phyloP scores from a whole-genome alignment of 2,888 invertebrate genomes.

The Ceramica pisi region DNA sequence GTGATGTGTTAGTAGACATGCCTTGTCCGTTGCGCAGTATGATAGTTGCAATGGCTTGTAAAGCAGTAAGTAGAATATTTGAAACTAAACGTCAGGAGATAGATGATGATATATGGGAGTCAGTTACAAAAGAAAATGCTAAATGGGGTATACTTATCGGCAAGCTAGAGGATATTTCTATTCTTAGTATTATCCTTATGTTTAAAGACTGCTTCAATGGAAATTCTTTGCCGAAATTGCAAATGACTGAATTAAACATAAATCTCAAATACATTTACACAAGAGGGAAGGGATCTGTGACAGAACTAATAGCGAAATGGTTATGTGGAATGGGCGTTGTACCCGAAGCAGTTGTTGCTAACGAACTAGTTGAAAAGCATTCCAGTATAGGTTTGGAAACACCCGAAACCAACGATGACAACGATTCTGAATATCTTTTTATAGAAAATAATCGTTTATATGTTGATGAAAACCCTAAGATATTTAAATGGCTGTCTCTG shows the following conservation, averaged over 20 bases:
- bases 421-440: conserved; percentile 77
- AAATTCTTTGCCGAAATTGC: conserved; percentile 88
- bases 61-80: conserved; percentile 92
- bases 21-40: conserved; percentile 94
- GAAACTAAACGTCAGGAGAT: conserved; percentile 84
- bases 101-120: conserved; percentile 94
- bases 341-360: conserved; percentile 91
- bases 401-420: conserved; percentile 70
- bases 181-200: conserved; percentile 93
- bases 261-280: conserved; percentile 92
- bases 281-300: conserved; percentile 95
- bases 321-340: conserved; percentile 93
- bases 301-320: conserved; percentile 97
- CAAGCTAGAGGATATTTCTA: conserved; percentile 96
- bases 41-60: conserved; percentile 95
- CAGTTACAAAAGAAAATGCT: conserved; percentile 95
- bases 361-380: conserved; percentile 84
- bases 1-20: conserved; percentile 93
- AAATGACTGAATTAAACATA: conserved; percentile 90
- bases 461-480: conserved; percentile 85
- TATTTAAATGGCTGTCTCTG: conserved; percentile 92
- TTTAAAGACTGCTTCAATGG: conserved; percentile 85
- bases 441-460: conserved; percentile 80
- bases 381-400: conserved; percentile 62
- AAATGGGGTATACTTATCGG: conserved; percentile 96